These are phyloP conservation scores for human DNA, from an alignment of 2,113 vertebrate genomes.

Conservation along the genomic window DNA sequence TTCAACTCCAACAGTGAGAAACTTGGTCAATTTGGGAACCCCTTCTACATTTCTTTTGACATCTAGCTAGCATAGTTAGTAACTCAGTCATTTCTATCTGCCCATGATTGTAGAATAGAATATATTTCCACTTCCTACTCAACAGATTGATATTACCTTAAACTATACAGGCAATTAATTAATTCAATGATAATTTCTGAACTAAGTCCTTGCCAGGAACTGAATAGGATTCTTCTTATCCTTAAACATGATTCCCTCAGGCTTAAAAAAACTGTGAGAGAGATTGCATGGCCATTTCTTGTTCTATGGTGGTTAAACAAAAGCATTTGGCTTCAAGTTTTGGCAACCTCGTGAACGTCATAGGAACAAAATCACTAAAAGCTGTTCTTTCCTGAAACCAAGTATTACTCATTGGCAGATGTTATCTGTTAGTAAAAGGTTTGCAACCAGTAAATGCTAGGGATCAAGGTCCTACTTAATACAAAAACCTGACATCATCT, in stretches of 20 bases:
- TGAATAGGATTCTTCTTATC: background rate
- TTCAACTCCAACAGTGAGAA: background rate
- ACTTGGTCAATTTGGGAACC: background rate
- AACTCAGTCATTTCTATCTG: background rate
- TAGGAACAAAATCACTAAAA: constrained; percentile 68
- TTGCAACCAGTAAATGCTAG: constrained; percentile 55
- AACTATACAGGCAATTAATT: constrained; percentile 36
- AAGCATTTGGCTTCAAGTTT: constrained; percentile 52
- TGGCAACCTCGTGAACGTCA: constrained; percentile 49
- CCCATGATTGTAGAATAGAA: background rate
- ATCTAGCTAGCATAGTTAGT: background rate
- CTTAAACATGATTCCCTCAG: constrained; percentile 28
- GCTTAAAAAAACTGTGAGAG: constrained; percentile 54
- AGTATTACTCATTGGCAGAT: constrained; percentile 65
- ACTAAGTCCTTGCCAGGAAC: background rate
- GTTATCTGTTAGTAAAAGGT: constrained; percentile 70
- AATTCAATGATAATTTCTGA: constrained; percentile 32
- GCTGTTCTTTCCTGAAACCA: constrained; percentile 61
- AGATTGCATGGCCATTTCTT: constrained; percentile 25
- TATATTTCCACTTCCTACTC: background rate
- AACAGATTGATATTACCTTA: background rate
- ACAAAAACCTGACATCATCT: constrained; percentile 72
- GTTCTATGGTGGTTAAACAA: constrained; percentile 44
- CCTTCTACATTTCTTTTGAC: background rate
- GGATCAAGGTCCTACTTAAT: constrained; percentile 69